These are phyloP conservation scores for Aporophyla nigra DNA, from an alignment of 2,888 invertebrate species.

Conservation along the genomic window DNA sequence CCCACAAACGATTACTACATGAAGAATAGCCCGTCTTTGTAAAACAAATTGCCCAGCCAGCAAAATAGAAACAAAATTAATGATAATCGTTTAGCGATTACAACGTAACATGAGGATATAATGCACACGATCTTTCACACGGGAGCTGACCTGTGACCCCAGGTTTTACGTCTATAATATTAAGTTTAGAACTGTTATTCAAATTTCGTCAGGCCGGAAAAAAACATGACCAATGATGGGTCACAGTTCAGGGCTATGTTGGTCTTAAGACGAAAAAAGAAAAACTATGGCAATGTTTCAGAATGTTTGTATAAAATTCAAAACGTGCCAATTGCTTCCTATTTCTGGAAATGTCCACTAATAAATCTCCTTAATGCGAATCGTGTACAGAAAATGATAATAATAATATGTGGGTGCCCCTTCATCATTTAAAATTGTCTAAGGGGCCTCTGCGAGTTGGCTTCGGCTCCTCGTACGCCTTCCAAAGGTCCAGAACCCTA, in stretches of 20 bases:
- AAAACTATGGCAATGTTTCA: not conserved
- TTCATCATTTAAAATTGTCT: too few relatives aligned
- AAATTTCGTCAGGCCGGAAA: not conserved
- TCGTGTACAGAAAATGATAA: too few relatives aligned
- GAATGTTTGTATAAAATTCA: too few relatives aligned
- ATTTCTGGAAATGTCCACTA: too few relatives aligned
- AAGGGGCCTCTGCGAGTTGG: too few relatives aligned
- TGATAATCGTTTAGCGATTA: constrained; percentile 62
- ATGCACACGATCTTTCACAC: constrained; percentile 62
- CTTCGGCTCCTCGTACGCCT: too few relatives aligned
- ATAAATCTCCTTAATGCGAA: too few relatives aligned
- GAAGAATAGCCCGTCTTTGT: constrained; percentile 52
- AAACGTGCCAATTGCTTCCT: too few relatives aligned
- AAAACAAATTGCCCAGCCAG: constrained; percentile 55
- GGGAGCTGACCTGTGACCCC: constrained; percentile 65
- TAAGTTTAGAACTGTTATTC: constrained; percentile 3
- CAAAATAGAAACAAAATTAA: constrained; percentile 61
- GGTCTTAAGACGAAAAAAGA: not conserved
- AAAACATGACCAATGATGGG: not conserved
- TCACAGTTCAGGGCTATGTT: not conserved
- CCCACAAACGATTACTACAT: constrained; percentile 40
- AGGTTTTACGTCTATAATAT: constrained; percentile 15
- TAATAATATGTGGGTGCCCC: too few relatives aligned
- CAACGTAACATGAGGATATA: constrained; percentile 47
- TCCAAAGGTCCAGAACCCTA: too few relatives aligned